phyloP scores from a whole-genome alignment of 2,888 invertebrate genomes.

The Acanthosepion pharaonis region DNA sequence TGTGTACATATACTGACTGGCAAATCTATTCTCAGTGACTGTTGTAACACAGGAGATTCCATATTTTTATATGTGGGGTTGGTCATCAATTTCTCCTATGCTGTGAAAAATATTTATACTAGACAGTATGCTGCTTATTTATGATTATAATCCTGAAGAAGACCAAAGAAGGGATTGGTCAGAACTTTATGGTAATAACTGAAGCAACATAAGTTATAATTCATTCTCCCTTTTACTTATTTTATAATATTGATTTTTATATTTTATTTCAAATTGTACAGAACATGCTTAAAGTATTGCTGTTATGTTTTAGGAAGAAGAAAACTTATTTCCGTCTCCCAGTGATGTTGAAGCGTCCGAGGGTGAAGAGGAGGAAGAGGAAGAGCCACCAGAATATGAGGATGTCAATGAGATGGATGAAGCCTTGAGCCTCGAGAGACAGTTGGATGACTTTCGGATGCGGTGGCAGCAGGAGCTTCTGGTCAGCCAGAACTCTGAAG shows the following conservation, averaged over 20 bases:
- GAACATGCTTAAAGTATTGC: neutral
- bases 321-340: constrained; percentile 37
- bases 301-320: constrained; percentile 34
- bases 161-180: too few species aligned
- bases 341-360: constrained; percentile 24
- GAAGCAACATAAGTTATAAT: too few species aligned
- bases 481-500: neutral
- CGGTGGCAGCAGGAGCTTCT: constrained; percentile 68
- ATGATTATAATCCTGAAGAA: too few species aligned
- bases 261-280: neutral
- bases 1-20: too few species aligned
- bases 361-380: neutral
- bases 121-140: too few species aligned
- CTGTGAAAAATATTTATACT: too few species aligned
- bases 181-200: too few species aligned
- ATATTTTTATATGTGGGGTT: too few species aligned
- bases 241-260: neutral
- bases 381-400: constrained; percentile 47
- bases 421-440: constrained; percentile 54
- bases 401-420: constrained; percentile 48
- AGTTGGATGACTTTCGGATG: constrained; percentile 68
- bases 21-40: too few species aligned
- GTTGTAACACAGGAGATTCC: too few species aligned
- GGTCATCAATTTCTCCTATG: too few species aligned
- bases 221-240: too few species aligned